A percentile compares a stretch with the other conserved stretches of the same genome.
Conservation (phyloP, 2,113 vertebrate species). For the Carassius carassius region DNA sequence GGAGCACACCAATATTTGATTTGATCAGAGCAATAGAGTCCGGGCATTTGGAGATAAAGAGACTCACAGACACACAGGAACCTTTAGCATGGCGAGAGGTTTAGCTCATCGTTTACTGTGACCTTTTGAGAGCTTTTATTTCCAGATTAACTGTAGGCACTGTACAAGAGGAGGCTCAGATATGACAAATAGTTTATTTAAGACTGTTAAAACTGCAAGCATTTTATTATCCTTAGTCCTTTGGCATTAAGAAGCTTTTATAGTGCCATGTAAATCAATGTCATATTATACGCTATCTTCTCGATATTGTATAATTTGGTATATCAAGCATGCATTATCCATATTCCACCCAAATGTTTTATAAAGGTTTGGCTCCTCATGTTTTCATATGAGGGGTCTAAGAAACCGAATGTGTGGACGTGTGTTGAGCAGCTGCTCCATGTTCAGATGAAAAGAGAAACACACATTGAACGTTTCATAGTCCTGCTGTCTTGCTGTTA, state of each 20-base stretch:
- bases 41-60: conserved; percentile 20
- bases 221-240: not conserved
- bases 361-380: not conserved
- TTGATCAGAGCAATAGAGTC: conserved; percentile 39
- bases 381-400: not conserved
- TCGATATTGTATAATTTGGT: not conserved
- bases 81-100: conserved; percentile 1
- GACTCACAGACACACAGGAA: conserved; percentile 19
- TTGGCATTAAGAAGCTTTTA: conserved; percentile 10
- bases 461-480: conserved; percentile 32
- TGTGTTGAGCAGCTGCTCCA: not conserved
- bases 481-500: not conserved
- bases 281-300: not conserved
- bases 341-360: not conserved
- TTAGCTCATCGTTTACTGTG: conserved; percentile 27
- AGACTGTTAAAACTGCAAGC: conserved; percentile 18
- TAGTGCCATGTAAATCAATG: not conserved
- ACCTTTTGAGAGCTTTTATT: conserved; percentile 49
- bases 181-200: conserved; percentile 18
- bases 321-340: not conserved
- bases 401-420: not conserved
- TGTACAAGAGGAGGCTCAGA: conserved; percentile 5
- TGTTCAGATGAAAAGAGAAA: conserved; percentile 9
- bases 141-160: conserved; percentile 30
- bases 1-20: conserved; percentile 46